phyloP scores from a whole-genome alignment of 2,888 invertebrate genomes.

The Parnassius apollo region DNA sequence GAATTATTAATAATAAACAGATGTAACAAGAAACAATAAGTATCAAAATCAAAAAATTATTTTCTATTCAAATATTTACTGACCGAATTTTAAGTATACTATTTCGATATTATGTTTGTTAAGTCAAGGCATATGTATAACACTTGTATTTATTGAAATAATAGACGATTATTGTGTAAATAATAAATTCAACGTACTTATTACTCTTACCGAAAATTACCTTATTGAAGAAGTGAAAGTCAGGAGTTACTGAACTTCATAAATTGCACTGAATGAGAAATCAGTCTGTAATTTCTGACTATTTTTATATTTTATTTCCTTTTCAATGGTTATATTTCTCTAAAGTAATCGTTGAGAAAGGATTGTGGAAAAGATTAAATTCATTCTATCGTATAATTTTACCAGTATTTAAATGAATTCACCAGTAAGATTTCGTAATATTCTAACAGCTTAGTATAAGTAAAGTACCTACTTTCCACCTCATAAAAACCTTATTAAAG shows the following conservation, averaged over 20 bases:
- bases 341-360: not conserved
- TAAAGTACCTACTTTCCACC: too few species aligned
- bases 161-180: too few species aligned
- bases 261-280: not conserved
- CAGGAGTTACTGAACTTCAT: not conserved
- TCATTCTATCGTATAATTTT: conserved; percentile 7
- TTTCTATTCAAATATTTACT: too few species aligned
- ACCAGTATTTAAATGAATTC: not conserved
- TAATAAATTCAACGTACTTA: too few species aligned
- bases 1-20: too few species aligned
- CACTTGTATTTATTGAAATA: too few species aligned
- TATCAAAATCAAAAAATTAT: too few species aligned
- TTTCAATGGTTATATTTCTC: not conserved
- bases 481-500: too few species aligned
- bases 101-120: too few species aligned
- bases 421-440: conserved; percentile 3
- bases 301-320: not conserved
- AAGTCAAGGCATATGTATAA: too few species aligned
- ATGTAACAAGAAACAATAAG: too few species aligned
- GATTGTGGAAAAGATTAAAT: conserved; percentile 8
- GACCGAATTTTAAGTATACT: too few species aligned
- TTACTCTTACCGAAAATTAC: not conserved
- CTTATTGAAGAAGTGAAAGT: not conserved
- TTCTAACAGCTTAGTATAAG: conserved; percentile 2
- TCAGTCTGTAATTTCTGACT: not conserved